Conservation (phyloP, 2,888 invertebrate genomes). For the Hypena proboscidalis region DNA sequence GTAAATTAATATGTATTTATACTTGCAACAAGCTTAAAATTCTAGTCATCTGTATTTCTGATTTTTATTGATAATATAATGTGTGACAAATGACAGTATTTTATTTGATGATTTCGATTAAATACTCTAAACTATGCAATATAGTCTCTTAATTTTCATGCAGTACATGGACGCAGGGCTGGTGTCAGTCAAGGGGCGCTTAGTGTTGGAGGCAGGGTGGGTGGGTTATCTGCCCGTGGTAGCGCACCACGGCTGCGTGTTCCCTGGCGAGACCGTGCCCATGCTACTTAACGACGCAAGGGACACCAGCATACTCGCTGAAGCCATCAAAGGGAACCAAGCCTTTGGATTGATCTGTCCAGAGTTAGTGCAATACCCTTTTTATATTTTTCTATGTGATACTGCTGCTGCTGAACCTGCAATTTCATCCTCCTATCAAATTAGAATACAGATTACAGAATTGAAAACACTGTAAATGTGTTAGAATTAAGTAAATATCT, state of each 20-base stretch:
- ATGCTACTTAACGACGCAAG: conserved; percentile 62
- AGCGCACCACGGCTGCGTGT: conserved; percentile 69
- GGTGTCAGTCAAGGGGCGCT: conserved; percentile 60
- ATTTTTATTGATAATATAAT: too few species aligned
- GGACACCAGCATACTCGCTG: conserved; percentile 51
- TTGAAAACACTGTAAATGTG: too few species aligned
- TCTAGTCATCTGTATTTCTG: too few species aligned
- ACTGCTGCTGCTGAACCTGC: too few species aligned
- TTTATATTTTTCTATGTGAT: too few species aligned
- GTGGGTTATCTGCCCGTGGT: conserved; percentile 62
- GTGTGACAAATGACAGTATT: too few species aligned
- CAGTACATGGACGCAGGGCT: conserved; percentile 74
- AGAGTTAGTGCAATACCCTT: conserved; percentile 53
- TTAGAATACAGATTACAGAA: too few species aligned
- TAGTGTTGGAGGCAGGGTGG: conserved; percentile 75
- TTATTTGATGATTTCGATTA: too few species aligned
- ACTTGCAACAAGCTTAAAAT: too few species aligned
- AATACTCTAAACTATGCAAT: too few species aligned
- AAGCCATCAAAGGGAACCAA: conserved; percentile 56
- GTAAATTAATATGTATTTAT: conserved; percentile 21
- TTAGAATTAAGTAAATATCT: too few species aligned
- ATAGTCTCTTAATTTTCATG: conserved; percentile 2
- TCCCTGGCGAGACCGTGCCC: conserved; percentile 80
- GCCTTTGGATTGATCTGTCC: conserved; percentile 75
- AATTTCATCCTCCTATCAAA: too few species aligned